These are phyloP conservation scores for Pipistrellus kuhlii DNA, from an alignment of 2,797 vertebrate species.

Conservation along the genomic window DNA sequence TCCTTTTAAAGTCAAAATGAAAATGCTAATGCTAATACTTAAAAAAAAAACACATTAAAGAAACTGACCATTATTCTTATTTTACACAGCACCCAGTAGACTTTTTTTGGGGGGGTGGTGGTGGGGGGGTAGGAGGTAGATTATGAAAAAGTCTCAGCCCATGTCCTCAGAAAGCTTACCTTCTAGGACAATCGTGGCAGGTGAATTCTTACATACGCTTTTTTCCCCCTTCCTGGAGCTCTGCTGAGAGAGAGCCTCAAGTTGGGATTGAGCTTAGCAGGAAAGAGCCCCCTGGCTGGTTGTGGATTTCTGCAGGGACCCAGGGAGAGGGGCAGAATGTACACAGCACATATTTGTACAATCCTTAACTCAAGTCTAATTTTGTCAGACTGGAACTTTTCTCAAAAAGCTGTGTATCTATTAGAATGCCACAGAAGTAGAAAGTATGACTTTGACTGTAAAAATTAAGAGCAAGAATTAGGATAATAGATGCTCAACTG, in stretches of 20 bases:
- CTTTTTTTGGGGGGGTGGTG: neutral
- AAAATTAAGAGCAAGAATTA: neutral
- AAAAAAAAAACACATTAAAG: neutral
- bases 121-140: no score
- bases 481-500: neutral
- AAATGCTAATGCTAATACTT: conserved; percentile 42
- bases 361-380: neutral
- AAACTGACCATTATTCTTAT: neutral
- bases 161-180: neutral
- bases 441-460: neutral
- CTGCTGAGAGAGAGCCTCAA: neutral
- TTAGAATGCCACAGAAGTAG: neutral
- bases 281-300: neutral
- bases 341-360: neutral
- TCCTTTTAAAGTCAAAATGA: conserved; percentile 38
- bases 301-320: neutral
- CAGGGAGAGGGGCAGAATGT: neutral
- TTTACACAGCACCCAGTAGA: neutral
- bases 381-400: neutral
- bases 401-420: conserved; percentile 7
- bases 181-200: neutral
- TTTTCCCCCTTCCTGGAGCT: neutral
- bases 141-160: neutral
- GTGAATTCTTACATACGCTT: neutral
- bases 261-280: neutral